Evolutionary conservation across 2,888 invertebrate species (phyloP).

Genomic region (Aphidius colemani): DNA sequence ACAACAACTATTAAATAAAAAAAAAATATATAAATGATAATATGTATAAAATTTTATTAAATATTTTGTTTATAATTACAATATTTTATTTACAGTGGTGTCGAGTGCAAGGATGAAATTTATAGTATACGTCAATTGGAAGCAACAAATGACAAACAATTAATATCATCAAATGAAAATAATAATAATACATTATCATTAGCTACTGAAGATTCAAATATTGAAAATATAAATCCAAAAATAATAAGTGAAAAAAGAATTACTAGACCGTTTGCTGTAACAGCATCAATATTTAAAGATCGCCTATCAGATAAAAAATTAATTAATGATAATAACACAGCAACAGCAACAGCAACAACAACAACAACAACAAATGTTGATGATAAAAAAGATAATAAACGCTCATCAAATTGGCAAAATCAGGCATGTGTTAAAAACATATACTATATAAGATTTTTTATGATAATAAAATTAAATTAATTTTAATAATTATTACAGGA

Average conservation of each 20-base stretch:
- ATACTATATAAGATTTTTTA: not conserved
- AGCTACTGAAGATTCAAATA: not conserved
- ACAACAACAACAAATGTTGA: not conserved
- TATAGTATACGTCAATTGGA: constrained; percentile 70
- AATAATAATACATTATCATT: constrained; percentile 8
- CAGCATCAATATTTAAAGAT: constrained; percentile 54
- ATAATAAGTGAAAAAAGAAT: constrained; percentile 21
- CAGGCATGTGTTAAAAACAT: constrained; percentile 36
- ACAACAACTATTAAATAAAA: too few relatives aligned
- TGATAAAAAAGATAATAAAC: constrained; percentile 26
- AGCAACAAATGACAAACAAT: constrained; percentile 43
- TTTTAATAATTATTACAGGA: constrained; percentile 36
- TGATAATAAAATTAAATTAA: too few relatives aligned
- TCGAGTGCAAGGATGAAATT: constrained; percentile 79
- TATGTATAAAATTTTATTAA: too few relatives aligned
- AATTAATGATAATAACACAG: too few relatives aligned
- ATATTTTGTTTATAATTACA: constrained; percentile 29
- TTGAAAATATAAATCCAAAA: constrained; percentile 4
- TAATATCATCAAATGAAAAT: constrained; percentile 7
- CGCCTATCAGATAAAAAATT: constrained; percentile 15
- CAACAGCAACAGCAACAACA: too few relatives aligned
- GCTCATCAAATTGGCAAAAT: constrained; percentile 32
- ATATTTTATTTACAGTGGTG: constrained; percentile 67
- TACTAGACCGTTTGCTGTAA: constrained; percentile 50
- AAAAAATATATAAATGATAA: too few relatives aligned